Evolutionary conservation across 1,140 invertebrate genomes (phyloP), one percentile per base, ranked within the genome.

Genomic region (Nymphalis io): DNA sequence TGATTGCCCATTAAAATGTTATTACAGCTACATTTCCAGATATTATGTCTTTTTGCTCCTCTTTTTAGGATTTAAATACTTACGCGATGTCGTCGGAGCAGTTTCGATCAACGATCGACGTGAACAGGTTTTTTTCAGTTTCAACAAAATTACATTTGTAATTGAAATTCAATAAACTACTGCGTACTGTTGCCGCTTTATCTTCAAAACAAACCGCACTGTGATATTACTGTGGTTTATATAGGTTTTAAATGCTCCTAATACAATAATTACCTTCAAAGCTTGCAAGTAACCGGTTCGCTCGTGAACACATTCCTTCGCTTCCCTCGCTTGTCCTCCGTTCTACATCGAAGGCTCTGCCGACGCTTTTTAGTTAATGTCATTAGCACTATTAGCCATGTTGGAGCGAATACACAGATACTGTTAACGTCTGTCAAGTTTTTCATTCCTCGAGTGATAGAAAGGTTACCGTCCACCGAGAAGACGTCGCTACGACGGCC

Each of bases 341-440:
- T 27, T n/a, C 21, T 55, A 55, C 51, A 53, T 53, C 20, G 51
- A 18, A 51, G 46, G 20, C 51, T 55, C 21, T 13, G 44, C 20
- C 40, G 60, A 46, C 40, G 59, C 18, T 33, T 61, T 62, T 62
- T n/a, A 55, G 51, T 27, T 53, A 55, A 55, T 55, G 60, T 51
- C 60, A 51, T 62, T 51, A 62, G 51, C 60, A 62, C 60, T 62
- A 48, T 62, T 62, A 62, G 60, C 60, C 60, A 51, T 62, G 27
- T 62, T 38, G 51, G 51, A 55, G 51, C 23, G 44, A 51, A 62
- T 23, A 15, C 27, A 51, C 33, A 21, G 42, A 46, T 62, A 62
- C 46, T 51, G 60, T 38, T 51, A 38, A 46, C 51, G 51, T 55
- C 51, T 55, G 48, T 21, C 51, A 20, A 55, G 12, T 55, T 55